Evolutionary conservation across 2,888 invertebrate genomes (phyloP), one percentile per base, ranked within the genome.

Genomic region (Bursaphelenchus okinawaensis): DNA sequence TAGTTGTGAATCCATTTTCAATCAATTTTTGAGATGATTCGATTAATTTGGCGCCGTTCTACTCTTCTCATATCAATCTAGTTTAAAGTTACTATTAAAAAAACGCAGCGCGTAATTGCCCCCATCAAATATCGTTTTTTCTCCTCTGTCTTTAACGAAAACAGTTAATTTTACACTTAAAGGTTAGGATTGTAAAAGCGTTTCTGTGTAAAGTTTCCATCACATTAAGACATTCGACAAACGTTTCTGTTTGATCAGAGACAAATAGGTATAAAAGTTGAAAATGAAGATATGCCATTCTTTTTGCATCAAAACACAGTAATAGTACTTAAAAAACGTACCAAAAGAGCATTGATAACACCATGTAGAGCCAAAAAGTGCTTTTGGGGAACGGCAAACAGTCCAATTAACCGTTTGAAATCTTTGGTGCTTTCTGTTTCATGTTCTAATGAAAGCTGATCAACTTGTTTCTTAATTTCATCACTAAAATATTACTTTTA

Each of bases 361-460:
- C 55, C 23, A n/a, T 24, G n/a, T n/a, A 66, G 26, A 20, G 19
- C n/a, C 31, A 19, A 7, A 52, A 66, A 66, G n/a, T 68, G 50
- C n/a, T 19, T 29, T 16, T 28, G 28, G n/a, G 69, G 66, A 19
- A 69, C 55, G 12, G 57, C 40, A 27, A 69, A 69, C 9, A 69
- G 66, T 24, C 57, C 51, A n/a, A 55, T 52, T 7, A 69, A 52
- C 1, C 65, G 55, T 19, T 62, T 55, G 28, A 59, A 55, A 19
- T 66, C 56, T 19, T 69, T 62, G 7, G 70, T 68, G 54, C 63
- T 67, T 40, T 69, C 69, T 12, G 62, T 59, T 20, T 65, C 63
- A 40, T 69, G 55, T 26, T 69, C 69, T 50, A 69, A 55, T 19
- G 67, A 67, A 22, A 69, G 57, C n/a, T 59, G 64, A 20, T 71